Evolutionary conservation across 1,140 invertebrate genomes (phyloP), one percentile per base, ranked within the genome.

Genomic region (Drosophila lowei): DNA sequence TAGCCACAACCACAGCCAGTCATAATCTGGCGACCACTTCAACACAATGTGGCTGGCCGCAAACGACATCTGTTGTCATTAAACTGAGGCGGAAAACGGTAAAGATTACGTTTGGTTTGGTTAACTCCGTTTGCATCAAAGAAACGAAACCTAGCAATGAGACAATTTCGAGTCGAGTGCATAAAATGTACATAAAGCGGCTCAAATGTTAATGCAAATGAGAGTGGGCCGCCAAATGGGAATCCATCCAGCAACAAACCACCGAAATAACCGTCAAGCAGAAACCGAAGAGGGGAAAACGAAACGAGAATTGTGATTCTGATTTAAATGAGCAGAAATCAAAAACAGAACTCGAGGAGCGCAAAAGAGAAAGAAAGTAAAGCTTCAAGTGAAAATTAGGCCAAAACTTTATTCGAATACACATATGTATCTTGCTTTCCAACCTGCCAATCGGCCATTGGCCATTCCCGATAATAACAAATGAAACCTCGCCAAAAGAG

Each of bases 1-100:
- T 90, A 4, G 47, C 86, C 15, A 74, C 58, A 21, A 89, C 72
- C 1, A n/a, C n/a, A n/a, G n/a, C n/a, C n/a, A n/a, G n/a, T n/a
- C n/a, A n/a, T n/a, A n/a, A n/a, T n/a, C n/a, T n/a, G n/a, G 50
- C 65, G 63, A 52, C 43, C 25, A 25, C 30, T 30, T 30, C 30
- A 30, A 30, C 65, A 68, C 65, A 56, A 46, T 68, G 63, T 49
- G 28, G 34, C 44, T 67, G 65, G 67, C 63, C n/a, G 63, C n/a
- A 43, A 66, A 67, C 63, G 43, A 50, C 34, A 64, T 25, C 5
- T 25, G 23, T 25, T 25, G 23, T 25, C 23, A 44, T 54, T 34
- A 16, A 18, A 8, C 25, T 5, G 25, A 44, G 48, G 23, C 54
- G 44, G 23, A 25, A 23, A 21, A 43, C 50, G 11, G 28, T 38